A percentile compares a stretch with the other conserved stretches of the same genome.
Evolutionary conservation across 2,797 vertebrate genomes (phyloP).

Genomic region (Echeneis naucrates): DNA sequence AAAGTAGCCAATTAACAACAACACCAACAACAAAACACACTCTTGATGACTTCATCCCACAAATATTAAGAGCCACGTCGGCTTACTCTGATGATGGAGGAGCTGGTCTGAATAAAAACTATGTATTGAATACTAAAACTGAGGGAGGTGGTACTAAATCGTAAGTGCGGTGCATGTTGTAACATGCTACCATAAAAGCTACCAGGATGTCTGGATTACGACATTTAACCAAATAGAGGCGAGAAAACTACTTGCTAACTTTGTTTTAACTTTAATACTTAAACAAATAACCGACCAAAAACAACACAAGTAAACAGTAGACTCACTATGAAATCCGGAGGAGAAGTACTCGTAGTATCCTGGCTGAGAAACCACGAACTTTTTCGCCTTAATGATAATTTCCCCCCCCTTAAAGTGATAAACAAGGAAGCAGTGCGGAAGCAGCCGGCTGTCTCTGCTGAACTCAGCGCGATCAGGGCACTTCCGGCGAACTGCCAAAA

Average conservation of each 20-base stretch:
- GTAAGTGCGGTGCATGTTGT: neutral
- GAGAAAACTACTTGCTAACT: constrained; percentile 37
- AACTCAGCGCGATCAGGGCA: neutral
- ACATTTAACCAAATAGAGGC: constrained; percentile 14
- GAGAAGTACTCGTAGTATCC: neutral
- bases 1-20: constrained; percentile 2
- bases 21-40: neutral
- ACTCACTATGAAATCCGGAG: constrained; percentile 34
- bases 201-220: constrained; percentile 5
- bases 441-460: constrained; percentile 22
- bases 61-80: constrained; percentile 64
- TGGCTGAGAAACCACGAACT: neutral
- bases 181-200: neutral
- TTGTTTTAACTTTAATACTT: constrained; percentile 38
- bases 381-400: too few relatives aligned
- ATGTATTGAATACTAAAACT: neutral
- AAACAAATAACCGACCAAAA: constrained; percentile 12
- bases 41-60: constrained; percentile 36
- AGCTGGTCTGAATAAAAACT: neutral
- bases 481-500: constrained; percentile 46
- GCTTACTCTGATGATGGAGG: constrained; percentile 1
- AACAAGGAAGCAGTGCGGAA: constrained; percentile 78
- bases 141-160: rapidly evolving
- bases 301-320: neutral
- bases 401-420: constrained; percentile 52